Base-by-base conservation (phyloP, 2,113 vertebrate genomes). In the Felis chaus region DNA sequence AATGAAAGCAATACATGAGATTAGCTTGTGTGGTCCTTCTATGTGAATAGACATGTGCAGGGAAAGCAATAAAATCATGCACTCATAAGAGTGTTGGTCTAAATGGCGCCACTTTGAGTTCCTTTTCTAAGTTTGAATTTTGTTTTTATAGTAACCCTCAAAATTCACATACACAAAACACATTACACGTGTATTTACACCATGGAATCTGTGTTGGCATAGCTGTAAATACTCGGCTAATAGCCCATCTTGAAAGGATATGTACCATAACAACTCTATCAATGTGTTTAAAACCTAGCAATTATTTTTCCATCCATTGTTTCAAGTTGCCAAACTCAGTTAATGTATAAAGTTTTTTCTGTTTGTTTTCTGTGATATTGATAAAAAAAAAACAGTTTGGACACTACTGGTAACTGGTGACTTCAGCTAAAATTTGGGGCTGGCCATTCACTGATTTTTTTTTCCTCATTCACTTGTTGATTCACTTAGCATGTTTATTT, bases 141-240 rank as follows among this genome's bases (percentile, higher is more conserved):
- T 84, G 29, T 74, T 91, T 97, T 87, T 96, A 71, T 87, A 88
- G 84, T 82, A 92, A 65, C 45, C 29, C 89, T 95, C 45, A 93
- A 48, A 91, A 31, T 91, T 82, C 86, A 33, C 33, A 79, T 81
- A 31, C 50, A n/a, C 9, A 89, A 96, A 89, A 78, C 80, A 71
- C 3, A 50, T 55, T 50, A 66, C 19, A 39, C 31, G 13, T 92
- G 39, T 86, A 73, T 76, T 95, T 96, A 79, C 41, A 85, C 80
- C 68, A 95, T 74, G 66, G 92, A 73, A 89, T 48, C 50, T 78
- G 23, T 74, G 27, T 57, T 96, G 86, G 36, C 7, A 66, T 80
- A 55, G 25, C 50, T 97, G 57, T 93, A 96, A 93, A 95, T 95
- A 85, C 81, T 90, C 79, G 79, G 15, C 45, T 85, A 85, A 48